Evolutionary conservation across 2,888 invertebrate species (phyloP), one percentile per base, ranked within the genome.

Genomic region (Chloroclysta siterata): DNA sequence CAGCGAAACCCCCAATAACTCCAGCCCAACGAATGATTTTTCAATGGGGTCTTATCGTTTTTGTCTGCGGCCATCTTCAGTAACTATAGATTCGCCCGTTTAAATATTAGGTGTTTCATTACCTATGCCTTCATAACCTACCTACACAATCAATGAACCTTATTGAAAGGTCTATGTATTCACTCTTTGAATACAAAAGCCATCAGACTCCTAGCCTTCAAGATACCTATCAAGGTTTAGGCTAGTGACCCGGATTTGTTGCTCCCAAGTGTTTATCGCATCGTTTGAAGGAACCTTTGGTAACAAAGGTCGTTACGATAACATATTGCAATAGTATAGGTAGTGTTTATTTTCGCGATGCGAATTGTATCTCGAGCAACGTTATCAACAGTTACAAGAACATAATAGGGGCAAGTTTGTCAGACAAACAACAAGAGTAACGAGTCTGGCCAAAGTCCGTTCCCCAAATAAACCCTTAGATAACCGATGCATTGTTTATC

Each of bases 401-500:
- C 44, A 17, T 54, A 51, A 53, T 53, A 62, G 55, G 53, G 53
- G 36, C 50, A 65, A 71, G 59, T 58, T 65, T 64, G 69, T 65
- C 72, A 70, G 68, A 69, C 67, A 65, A n/a, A 57, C 60, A 62
- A 62, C 61, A 59, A 62, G 53, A 53, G 54, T n/a, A 39, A 57
- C 50, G 57, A 22, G 65, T 65, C 39, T 52, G 65, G 58, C 44
- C 62, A 63, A 71, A 70, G 72, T 77, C 64, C 66, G 59, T 51
- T 51, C 64, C 15, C 59, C 50, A 51, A 58, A 61, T 65, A 54
- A 58, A 62, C 63, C 60, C 64, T 55, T 22, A 54, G 67, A 70
- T 68, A 70, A 66, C 63, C 36, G 33, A 14, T 78, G 78, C 78
- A 78, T 64, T 68, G 64, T 55, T 64, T 71, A 70, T 71, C 71